A percentile compares a stretch with the other conserved stretches of the same genome.
phyloP scores from a whole-genome alignment of 2,113 vertebrate species.

The Antennarius striatus region DNA sequence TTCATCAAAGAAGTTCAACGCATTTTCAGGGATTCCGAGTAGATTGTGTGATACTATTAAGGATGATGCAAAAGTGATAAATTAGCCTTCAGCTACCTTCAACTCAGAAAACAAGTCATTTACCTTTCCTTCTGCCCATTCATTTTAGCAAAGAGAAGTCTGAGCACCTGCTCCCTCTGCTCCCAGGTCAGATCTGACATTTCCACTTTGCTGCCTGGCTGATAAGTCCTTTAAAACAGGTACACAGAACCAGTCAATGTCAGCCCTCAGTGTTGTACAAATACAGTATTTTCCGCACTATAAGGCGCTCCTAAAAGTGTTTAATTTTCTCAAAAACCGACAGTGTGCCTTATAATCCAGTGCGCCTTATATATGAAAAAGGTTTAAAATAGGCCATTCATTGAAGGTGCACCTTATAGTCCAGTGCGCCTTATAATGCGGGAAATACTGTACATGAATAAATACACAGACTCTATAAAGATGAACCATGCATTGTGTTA shows the following conservation, averaged over 20 bases:
- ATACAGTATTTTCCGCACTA: no score
- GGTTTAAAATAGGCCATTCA: no score
- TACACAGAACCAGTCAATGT: not conserved
- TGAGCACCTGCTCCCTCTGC: conserved; percentile 87
- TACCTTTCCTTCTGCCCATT: conserved; percentile 81
- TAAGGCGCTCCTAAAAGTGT: no score
- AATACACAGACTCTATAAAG: not conserved
- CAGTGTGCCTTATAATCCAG: no score
- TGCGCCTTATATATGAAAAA: no score
- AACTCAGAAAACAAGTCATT: conserved; percentile 25
- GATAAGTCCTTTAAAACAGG: conserved; percentile 71
- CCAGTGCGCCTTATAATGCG: no score
- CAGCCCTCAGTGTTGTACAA: no score
- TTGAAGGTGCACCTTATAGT: no score
- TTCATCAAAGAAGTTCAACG: conserved; percentile 28
- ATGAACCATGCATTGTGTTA: conserved; percentile 1
- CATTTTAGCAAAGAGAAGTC: conserved; percentile 90
- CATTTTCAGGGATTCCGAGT: conserved; percentile 41
- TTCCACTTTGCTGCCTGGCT: conserved; percentile 73
- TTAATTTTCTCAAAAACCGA: no score
- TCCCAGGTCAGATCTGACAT: conserved; percentile 89
- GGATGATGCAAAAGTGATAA: conserved; percentile 25
- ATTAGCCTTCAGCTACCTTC: conserved; percentile 9
- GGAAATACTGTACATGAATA: no score
- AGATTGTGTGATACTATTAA: conserved; percentile 32